Evolutionary conservation across 2,797 vertebrate species (phyloP).

Genomic region (Arrhamphus sclerolepis): DNA sequence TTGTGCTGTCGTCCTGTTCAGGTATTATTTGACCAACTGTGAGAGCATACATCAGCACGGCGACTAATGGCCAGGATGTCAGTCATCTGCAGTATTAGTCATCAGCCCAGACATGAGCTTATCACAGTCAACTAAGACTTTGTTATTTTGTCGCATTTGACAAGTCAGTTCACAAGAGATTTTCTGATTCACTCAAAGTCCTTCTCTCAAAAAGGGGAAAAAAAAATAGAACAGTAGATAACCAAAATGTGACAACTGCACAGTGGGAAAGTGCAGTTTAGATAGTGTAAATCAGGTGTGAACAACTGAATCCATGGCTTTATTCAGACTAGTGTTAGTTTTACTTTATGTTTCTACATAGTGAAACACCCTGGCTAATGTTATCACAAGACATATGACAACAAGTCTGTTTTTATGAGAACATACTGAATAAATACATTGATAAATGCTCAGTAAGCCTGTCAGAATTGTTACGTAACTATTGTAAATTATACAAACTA

Average conservation of each 20-base stretch:
- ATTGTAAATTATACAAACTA: not conserved
- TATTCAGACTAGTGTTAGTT: slow-evolving; percentile 29
- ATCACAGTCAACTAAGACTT: slow-evolving; percentile 5
- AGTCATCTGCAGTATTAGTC: not conserved
- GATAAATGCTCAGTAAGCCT: not conserved
- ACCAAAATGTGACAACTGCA: slow-evolving; percentile 21
- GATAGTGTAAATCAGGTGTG: slow-evolving; percentile 30
- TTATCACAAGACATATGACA: not conserved
- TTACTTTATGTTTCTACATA: slow-evolving; percentile 7
- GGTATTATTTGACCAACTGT: slow-evolving; percentile 18
- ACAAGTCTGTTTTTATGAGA: no score
- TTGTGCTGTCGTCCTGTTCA: slow-evolving; percentile 16
- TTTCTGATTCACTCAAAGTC: no score
- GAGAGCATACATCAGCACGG: slow-evolving; percentile 23
- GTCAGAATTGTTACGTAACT: no score
- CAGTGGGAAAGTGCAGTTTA: slow-evolving; percentile 17
- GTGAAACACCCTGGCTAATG: slow-evolving; percentile 20
- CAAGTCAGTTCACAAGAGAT: no score
- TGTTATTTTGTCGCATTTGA: not conserved
- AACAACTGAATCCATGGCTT: slow-evolving; percentile 25
- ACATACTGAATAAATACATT: no score
- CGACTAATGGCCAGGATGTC: slow-evolving; percentile 2
- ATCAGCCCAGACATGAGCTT: not conserved
- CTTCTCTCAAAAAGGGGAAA: slow-evolving; percentile 26
- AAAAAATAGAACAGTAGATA: not conserved